Conservation (phyloP, 2,888 invertebrate species). For the Deilephila porcellus region DNA sequence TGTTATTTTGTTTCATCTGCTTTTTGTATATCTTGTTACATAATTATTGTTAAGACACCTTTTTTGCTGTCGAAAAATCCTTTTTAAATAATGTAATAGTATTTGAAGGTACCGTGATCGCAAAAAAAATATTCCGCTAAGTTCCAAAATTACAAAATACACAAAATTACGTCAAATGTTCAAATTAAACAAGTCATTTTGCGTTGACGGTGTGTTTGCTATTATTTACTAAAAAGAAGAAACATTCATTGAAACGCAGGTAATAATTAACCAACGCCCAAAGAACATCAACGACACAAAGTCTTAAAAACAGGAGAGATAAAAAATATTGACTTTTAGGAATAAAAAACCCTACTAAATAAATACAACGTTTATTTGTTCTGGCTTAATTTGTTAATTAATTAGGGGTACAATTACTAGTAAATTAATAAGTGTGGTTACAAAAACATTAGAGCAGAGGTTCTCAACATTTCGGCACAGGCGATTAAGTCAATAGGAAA, state of each 20-base stretch:
- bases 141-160: no score
- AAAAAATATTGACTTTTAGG: neutral
- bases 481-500: neutral
- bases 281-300: neutral
- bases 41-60: conserved; percentile 35
- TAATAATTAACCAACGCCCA: neutral
- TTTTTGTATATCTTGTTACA: conserved; percentile 55
- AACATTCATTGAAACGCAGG: no score
- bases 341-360: neutral
- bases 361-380: neutral
- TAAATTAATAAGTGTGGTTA: neutral
- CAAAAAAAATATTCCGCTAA: no score
- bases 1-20: neutral
- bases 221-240: neutral
- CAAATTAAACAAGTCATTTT: no score
- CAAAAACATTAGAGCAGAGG: neutral
- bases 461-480: neutral
- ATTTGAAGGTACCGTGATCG: neutral
- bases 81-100: neutral
- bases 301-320: neutral
- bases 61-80: neutral
- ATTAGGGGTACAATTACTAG: no score
- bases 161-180: no score
- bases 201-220: neutral
- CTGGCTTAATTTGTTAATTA: no score